These are phyloP conservation scores for Acrobasis repandana DNA, from an alignment of 2,888 invertebrate species.

Conservation along the genomic window DNA sequence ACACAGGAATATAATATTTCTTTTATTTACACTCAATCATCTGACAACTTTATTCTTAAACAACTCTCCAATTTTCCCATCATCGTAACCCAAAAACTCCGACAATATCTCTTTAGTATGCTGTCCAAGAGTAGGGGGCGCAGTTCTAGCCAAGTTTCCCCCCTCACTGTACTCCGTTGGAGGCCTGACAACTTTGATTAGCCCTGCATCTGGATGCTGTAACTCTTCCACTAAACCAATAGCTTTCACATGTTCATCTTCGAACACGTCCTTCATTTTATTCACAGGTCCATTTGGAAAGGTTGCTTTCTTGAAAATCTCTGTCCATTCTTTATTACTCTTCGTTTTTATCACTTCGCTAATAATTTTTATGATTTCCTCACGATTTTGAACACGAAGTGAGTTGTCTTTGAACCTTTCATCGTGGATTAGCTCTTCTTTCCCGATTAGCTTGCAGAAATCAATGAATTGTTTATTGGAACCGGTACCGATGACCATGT, in stretches of 20 bases:
- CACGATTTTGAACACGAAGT: constrained; percentile 89
- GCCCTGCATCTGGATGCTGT: constrained; percentile 86
- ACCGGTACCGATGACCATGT: constrained; percentile 93
- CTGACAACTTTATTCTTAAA: constrained; percentile 69
- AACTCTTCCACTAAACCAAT: constrained; percentile 88
- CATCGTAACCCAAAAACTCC: constrained; percentile 85
- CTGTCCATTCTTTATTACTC: constrained; percentile 89
- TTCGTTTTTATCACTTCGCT: constrained; percentile 82
- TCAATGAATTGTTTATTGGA: constrained; percentile 91
- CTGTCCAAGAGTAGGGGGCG: constrained; percentile 94
- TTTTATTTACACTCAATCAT: constrained; percentile 32
- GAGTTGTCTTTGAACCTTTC: constrained; percentile 88
- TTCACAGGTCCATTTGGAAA: constrained; percentile 97
- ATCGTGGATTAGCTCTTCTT: constrained; percentile 84
- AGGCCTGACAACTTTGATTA: constrained; percentile 91
- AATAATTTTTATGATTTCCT: constrained; percentile 85
- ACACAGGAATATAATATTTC: too few relatives aligned
- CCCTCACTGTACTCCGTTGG: constrained; percentile 91
- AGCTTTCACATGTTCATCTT: constrained; percentile 91
- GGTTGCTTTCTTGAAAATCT: constrained; percentile 86
- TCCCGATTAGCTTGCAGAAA: constrained; percentile 85
- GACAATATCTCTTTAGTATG: constrained; percentile 91
- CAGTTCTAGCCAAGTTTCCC: constrained; percentile 85
- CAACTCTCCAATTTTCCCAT: constrained; percentile 82
- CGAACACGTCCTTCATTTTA: constrained; percentile 91